phyloP scores from a whole-genome alignment of 2,113 vertebrate genomes.

The Balaeniceps rex region DNA sequence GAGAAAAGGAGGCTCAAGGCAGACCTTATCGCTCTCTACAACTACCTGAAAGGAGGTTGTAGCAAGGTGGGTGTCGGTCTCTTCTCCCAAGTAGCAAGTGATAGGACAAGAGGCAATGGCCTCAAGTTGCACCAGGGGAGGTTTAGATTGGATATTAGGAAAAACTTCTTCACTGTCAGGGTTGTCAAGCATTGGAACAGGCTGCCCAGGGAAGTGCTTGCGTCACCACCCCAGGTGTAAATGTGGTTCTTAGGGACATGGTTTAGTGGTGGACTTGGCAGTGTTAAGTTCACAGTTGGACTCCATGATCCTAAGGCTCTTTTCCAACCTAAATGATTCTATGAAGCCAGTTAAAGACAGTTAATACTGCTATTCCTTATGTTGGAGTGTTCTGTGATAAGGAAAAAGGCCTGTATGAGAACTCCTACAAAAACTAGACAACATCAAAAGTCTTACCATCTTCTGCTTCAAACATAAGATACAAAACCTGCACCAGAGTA shows the following conservation, averaged over 20 bases:
- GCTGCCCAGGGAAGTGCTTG: background rate
- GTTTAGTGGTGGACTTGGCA: background rate
- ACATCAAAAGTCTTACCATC: background rate
- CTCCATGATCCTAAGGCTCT: background rate
- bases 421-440: background rate
- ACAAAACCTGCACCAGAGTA: background rate
- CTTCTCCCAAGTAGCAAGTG: background rate
- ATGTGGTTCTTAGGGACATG: background rate
- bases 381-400: background rate
- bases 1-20: background rate
- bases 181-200: background rate
- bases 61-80: background rate
- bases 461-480: background rate
- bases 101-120: background rate
- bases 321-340: background rate
- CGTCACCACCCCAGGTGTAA: background rate
- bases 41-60: background rate
- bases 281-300: background rate
- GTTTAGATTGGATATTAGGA: background rate
- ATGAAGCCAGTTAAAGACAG: background rate
- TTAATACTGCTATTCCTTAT: background rate
- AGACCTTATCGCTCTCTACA: background rate
- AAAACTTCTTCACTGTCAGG: background rate
- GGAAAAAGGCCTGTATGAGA: background rate
- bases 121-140: background rate